phyloP scores from a whole-genome alignment of 2,797 vertebrate genomes.

The Dicrostonyx torquatus region DNA sequence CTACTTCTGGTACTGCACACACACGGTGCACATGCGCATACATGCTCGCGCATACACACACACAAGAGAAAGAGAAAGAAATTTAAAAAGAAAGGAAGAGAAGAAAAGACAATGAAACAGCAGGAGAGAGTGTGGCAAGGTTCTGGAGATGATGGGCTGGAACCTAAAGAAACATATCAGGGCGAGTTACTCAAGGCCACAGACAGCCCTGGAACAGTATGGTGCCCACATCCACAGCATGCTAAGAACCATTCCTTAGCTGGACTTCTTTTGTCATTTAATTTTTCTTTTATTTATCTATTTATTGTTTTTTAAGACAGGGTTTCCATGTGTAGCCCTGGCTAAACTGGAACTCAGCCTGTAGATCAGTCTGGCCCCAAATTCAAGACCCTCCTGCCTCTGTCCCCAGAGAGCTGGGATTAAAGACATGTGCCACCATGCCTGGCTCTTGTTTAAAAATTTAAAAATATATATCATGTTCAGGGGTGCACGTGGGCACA shows the following conservation, averaged over 20 bases:
- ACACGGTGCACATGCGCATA: background rate
- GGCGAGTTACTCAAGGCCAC: background rate
- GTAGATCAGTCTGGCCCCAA: background rate
- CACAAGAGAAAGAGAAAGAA: no score
- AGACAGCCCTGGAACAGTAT: background rate
- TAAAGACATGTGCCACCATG: background rate
- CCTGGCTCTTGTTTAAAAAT: background rate
- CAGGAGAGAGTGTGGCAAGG: background rate
- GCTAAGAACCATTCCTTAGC: background rate
- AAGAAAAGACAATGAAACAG: background rate
- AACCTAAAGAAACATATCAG: background rate
- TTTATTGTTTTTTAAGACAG: background rate
- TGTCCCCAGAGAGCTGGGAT: background rate
- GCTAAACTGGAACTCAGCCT: background rate
- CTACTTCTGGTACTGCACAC: background rate
- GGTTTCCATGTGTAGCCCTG: background rate
- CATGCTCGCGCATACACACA: accelerated
- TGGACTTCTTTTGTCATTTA: background rate
- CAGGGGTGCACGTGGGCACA: background rate
- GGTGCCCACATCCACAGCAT: background rate
- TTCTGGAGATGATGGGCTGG: background rate
- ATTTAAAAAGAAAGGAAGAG: background rate
- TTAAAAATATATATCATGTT: background rate
- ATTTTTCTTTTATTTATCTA: background rate
- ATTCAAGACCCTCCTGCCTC: background rate